phyloP scores from a whole-genome alignment of 2,113 vertebrate species.

The Phycodurus eques region DNA sequence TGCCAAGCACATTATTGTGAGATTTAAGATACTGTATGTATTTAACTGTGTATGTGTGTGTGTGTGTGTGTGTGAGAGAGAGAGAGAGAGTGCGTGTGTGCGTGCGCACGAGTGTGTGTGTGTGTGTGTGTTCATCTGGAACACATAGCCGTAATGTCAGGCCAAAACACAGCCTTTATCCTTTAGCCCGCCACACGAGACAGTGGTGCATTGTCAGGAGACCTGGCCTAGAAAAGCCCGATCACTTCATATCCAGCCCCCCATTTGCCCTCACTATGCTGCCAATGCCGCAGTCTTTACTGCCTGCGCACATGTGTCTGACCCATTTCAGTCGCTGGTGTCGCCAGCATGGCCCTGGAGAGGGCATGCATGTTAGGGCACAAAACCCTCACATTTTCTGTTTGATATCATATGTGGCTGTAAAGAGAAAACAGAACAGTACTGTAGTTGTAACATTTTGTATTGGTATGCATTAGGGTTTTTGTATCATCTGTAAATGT shows the following conservation, averaged over 20 bases:
- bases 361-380: slow-evolving; percentile 54
- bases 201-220: slow-evolving; percentile 74
- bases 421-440: slow-evolving; percentile 1
- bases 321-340: slow-evolving; percentile 67
- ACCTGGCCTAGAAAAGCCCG: slow-evolving; percentile 79
- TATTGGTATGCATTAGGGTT: background rate
- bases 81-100: too few relatives aligned
- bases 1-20: background rate
- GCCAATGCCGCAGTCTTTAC: slow-evolving; percentile 69
- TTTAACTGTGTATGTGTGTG: slow-evolving; percentile 4
- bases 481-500: background rate
- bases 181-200: slow-evolving; percentile 65
- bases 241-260: slow-evolving; percentile 72
- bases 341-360: slow-evolving; percentile 64
- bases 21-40: slow-evolving; percentile 13
- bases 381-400: slow-evolving; percentile 46
- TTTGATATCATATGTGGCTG: slow-evolving; percentile 20
- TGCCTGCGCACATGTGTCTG: slow-evolving; percentile 42
- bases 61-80: too few relatives aligned
- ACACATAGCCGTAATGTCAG: slow-evolving; percentile 52
- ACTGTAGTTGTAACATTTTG: background rate
- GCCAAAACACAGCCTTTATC: slow-evolving; percentile 67
- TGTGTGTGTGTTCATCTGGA: slow-evolving; percentile 12
- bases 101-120: background rate
- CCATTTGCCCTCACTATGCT: slow-evolving; percentile 70